A percentile compares a stretch with the other conserved stretches of the same genome.
Conservation (phyloP, 2,113 vertebrate genomes). For the Dasypus novemcinctus region DNA sequence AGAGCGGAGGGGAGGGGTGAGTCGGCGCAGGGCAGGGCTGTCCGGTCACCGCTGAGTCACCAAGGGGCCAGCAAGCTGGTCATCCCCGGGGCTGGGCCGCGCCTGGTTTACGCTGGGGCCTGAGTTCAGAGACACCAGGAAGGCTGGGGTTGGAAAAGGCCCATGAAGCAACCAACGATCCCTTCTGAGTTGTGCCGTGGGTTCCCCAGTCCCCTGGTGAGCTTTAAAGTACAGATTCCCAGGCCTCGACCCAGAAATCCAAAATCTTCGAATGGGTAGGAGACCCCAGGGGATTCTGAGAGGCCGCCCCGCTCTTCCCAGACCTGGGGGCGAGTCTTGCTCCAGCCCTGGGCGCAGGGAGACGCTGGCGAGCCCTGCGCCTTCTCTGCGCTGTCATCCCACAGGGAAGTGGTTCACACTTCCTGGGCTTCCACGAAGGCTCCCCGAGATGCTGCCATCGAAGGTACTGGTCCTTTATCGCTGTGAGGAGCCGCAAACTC, state of each 20-base stretch:
- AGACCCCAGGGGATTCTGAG: neutral
- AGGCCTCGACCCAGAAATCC: neutral
- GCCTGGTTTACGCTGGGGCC: rapidly evolving
- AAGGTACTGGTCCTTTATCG: rapidly evolving
- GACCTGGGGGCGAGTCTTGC: neutral
- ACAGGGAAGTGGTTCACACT: rapidly evolving
- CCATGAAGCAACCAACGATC: neutral
- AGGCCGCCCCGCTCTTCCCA: neutral
- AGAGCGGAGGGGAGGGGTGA: neutral
- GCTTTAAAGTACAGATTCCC: neutral
- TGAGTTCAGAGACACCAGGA: neutral
- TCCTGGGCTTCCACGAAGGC: neutral
- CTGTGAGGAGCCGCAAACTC: neutral
- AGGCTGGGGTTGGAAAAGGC: neutral
- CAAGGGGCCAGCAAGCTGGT: neutral
- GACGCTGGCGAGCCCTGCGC: rapidly evolving
- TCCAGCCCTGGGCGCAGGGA: neutral
- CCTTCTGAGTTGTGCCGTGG: neutral
- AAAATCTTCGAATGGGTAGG: neutral
- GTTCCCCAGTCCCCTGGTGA: neutral
- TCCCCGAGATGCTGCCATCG: neutral
- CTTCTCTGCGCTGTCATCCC: neutral
- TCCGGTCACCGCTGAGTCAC: neutral
- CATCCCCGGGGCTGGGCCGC: too few species aligned
- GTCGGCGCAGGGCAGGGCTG: neutral